Conservation (phyloP, 1,140 invertebrate genomes). For the Euura saliciscinereae region DNA sequence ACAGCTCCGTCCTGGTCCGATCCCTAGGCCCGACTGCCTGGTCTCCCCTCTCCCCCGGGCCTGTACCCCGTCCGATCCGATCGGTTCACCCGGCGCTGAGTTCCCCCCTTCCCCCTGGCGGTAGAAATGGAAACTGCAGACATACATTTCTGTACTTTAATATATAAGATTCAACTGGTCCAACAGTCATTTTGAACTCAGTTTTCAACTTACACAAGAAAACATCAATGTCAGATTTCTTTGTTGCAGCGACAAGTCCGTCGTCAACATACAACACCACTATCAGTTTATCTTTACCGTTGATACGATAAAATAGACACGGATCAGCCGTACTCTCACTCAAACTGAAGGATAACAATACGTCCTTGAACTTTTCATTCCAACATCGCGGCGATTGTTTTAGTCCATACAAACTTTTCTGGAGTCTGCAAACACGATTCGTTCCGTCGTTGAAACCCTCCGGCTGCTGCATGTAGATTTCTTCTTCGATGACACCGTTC, state of each 20-base stretch:
- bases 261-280: constrained; percentile 49
- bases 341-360: constrained; percentile 22
- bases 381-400: constrained; percentile 48
- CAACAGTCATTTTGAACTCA: constrained; percentile 33
- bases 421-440: constrained; percentile 32
- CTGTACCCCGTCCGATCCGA: no score
- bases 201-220: constrained; percentile 26
- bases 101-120: no score
- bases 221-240: constrained; percentile 12
- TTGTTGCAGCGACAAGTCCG: constrained; percentile 36
- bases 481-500: constrained; percentile 42
- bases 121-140: no score
- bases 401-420: constrained; percentile 50
- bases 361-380: constrained; percentile 35
- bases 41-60: no score
- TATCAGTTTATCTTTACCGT: constrained; percentile 25
- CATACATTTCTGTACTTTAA: no score
- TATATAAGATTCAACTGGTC: no score
- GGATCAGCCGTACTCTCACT: constrained; percentile 18
- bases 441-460: constrained; percentile 35
- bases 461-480: constrained; percentile 44
- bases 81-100: no score
- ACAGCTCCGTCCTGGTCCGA: no score
- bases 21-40: no score
- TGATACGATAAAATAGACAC: constrained; percentile 26